A percentile compares a stretch with the other conserved stretches of the same genome.
Evolutionary conservation across 2,797 vertebrate species (phyloP).

Genomic region (Ptychadena robeensis): DNA sequence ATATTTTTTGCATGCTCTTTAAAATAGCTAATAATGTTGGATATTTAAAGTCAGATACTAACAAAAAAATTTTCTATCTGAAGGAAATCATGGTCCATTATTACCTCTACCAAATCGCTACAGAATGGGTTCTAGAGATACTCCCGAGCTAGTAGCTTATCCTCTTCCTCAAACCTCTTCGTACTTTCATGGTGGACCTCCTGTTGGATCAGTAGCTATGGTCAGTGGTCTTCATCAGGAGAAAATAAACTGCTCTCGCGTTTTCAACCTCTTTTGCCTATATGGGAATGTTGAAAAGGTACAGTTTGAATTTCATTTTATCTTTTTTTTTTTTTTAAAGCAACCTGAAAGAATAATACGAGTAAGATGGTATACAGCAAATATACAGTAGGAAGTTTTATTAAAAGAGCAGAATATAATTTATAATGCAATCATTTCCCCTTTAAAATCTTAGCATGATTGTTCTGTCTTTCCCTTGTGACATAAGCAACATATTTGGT

Average conservation of each 20-base stretch:
- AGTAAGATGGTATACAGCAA: too few relatives aligned
- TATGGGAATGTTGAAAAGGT: constrained; percentile 99
- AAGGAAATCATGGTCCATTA: constrained; percentile 89
- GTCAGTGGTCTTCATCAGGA: constrained; percentile 92
- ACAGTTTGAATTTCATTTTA: constrained; percentile 35
- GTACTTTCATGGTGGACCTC: constrained; percentile 84
- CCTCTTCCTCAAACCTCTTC: constrained; percentile 87
- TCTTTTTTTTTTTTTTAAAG: too few relatives aligned
- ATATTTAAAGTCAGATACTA: neutral
- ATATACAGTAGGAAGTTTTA: too few relatives aligned
- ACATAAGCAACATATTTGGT: too few relatives aligned
- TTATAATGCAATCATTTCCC: too few relatives aligned
- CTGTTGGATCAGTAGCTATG: constrained; percentile 92
- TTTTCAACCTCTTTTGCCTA: constrained; percentile 97
- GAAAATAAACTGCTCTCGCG: constrained; percentile 96
- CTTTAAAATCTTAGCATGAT: too few relatives aligned
- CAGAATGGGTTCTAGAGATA: constrained; percentile 86
- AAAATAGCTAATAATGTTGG: neutral
- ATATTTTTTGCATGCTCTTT: neutral
- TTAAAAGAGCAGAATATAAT: too few relatives aligned
- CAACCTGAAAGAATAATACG: too few relatives aligned
- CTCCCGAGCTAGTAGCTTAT: constrained; percentile 91
- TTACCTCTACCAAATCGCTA: constrained; percentile 92
- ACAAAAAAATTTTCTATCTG: constrained; percentile 49
- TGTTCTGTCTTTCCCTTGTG: too few relatives aligned